Base-by-base conservation (phyloP, 2,797 vertebrate species). In the Rhynchonycteris naso region DNA sequence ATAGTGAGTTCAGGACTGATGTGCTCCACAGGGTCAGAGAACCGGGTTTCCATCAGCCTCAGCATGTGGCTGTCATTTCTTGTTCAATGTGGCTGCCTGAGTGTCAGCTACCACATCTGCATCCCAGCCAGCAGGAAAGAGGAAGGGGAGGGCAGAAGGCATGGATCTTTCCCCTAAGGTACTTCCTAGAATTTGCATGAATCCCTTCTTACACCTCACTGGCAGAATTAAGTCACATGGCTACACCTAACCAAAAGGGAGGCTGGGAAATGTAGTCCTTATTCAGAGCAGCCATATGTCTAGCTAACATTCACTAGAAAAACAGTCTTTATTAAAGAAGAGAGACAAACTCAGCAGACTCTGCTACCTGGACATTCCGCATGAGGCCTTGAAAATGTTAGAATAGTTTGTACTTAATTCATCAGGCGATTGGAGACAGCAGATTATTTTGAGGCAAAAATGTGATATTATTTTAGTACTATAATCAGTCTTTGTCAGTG, bases 321-420 rank as follows among this genome's bases (percentile, higher is more conserved):
- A 63, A 69, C 4, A 76, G 4, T 19, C 2, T n/a, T 43, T 88
- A 66, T 56, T 78, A 92, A 59, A 38, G 43, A 74, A 21, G 28
- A 66, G 22, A 2, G 43, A 56, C 52, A 79, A 78, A 68, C 4
- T 26, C 38, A 52, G 4, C 30, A 33, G 26, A 33, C 52, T 92
- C 82, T 38, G 26, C 11, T 38, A 28, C 7, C 4, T 33, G 75
- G 33, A 79, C 43, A 43, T 61, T 63, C 63, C 50, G 35, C 24
- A 43, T 21, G 68, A 6, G 22, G 18, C 66, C 58, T 90, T 83
- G 52, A 63, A 72, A 68, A 79, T 47, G 52, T 63, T 58, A 43
- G 65, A 74, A 92, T 26, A 87, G 63, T 90, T 47, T 28, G 71
- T 38, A 71, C 30, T 88, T 90, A 92, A 92, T 79, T 79, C 35